Base-by-base conservation (phyloP, 2,888 invertebrate species). In the Luffia ferchaultella region DNA sequence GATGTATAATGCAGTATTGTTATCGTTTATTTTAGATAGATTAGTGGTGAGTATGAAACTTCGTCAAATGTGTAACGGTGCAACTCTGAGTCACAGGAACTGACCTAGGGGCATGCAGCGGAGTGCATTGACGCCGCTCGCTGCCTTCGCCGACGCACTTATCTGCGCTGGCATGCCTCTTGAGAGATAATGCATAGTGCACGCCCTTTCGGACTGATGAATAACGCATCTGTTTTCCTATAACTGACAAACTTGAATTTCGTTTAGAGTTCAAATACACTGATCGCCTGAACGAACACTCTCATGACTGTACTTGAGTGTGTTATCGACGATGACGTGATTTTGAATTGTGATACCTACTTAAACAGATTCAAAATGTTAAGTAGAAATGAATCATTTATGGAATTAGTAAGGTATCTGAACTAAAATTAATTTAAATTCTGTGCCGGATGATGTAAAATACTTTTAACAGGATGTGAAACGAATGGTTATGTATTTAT, bases 51-150 rank as follows among this genome's bases (percentile, higher is more conserved):
- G 18, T 16, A 16, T 18, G 18, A 44, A 18, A 18, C 44, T 44
- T 17, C 16, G 2, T 16, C n/a, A 5, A 16, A 5, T 16, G 64
- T 62, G 72, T 82, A 82, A 83, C 80, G 79, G 82, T 80, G 79
- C 75, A 65, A 64, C 62, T 67, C 73, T 79, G 77, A 80, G 64
- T 82, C 79, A 79, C 72, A 73, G 82, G 82, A 82, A 83, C 83
- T 83, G 83, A 82, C 83, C 83, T 83, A 82, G 73, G 73, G 67
- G 73, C 78, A 77, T 78, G 78, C 74, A 75, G 67, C 62, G 60
- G 77, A 76, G 82, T 82, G 80, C 82, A 78, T 82, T 82, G 82
- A 83, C 82, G 79, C 64, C 68, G 65, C 60, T 64, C 30, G 30
- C 30, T 12, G 30, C 30, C 30, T 30, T 61, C 64, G 64, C 67